Evolutionary conservation across 2,113 vertebrate species (phyloP), one percentile per base, ranked within the genome.

Genomic region (Recurvirostra avosetta): DNA sequence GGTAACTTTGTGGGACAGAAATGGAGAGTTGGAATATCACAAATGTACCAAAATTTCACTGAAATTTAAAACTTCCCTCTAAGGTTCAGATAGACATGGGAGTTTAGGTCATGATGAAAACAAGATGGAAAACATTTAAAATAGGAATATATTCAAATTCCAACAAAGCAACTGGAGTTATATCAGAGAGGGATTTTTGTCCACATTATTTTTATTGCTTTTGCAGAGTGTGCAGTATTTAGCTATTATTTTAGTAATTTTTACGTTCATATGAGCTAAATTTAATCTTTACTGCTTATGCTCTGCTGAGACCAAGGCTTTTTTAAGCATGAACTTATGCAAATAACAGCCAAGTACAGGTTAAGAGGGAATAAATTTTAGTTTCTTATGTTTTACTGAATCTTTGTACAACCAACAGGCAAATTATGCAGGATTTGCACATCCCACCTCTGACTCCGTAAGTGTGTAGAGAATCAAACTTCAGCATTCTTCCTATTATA

Each of bases 391-490:
- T 49, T 82, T 50, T 66, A 67, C 22, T 82, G 61, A 52, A 75
- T 43, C 11, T 68, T 62, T 41, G 30, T 34, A 27, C 43, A 76
- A 59, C 8, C 34, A 90, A 58, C 36, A 78, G 82, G 30, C 9
- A 70, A 8, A 4, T 47, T 30, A 41, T 22, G 17, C 8, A 49
- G 8, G 53, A 75, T 40, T 85, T 78, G 32, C 23, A 78, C 30
- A 36, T 56, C 49, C 38, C 71, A 77, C 5, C 61, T 89, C 61
- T 3, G 2, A 86, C 11, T 58, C 21, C 0, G 0, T 12, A 41
- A 58, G 12, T 14, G 9, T 47, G 34, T 14, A 84, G 47, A 84
- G 23, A 95, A 43, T 4, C 14, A 59, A 85, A 72, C 22, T 49
- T 82, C 36, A 47, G 11, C 10, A n/a, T 38, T 38, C 13, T 77